Evolutionary conservation across 2,113 vertebrate genomes (phyloP).

Genomic region (Etia nguti): DNA sequence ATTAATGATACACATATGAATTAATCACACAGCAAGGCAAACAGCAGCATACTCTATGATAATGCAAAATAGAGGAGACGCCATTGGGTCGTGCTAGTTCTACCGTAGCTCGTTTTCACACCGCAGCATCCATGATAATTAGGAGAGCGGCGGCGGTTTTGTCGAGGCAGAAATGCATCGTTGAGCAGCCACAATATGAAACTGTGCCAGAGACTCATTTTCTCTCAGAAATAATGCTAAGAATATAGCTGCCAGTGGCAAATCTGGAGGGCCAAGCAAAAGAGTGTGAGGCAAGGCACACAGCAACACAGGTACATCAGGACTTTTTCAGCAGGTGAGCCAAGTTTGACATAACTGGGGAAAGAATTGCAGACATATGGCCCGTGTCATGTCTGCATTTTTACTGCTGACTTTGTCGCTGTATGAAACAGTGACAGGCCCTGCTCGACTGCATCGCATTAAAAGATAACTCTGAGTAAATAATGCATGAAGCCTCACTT

Average conservation of each 20-base stretch:
- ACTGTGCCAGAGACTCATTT: slow-evolving; percentile 1
- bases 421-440: neutral
- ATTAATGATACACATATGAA: slow-evolving; percentile 73
- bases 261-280: slow-evolving; percentile 1
- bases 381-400: slow-evolving; percentile 10
- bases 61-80: slow-evolving; percentile 47
- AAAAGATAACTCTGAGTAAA: neutral
- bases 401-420: slow-evolving; percentile 17
- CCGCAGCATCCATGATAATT: slow-evolving; percentile 52
- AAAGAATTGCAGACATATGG: neutral
- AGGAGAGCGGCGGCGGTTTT: slow-evolving; percentile 30
- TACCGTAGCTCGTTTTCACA: slow-evolving; percentile 35
- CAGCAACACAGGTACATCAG: slow-evolving; percentile 13
- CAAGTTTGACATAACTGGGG: neutral
- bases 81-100: slow-evolving; percentile 51
- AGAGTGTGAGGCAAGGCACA: neutral
- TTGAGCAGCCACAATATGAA: slow-evolving; percentile 30
- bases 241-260: slow-evolving; percentile 31
- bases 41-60: slow-evolving; percentile 57
- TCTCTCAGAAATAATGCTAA: slow-evolving; percentile 11
- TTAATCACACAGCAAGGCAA: slow-evolving; percentile 67
- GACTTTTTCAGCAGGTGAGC: slow-evolving; percentile 9
- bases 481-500: neutral
- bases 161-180: slow-evolving; percentile 33
- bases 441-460: neutral